Conservation (phyloP, 2,888 invertebrate genomes). For the Macroteleia sp. region DNA sequence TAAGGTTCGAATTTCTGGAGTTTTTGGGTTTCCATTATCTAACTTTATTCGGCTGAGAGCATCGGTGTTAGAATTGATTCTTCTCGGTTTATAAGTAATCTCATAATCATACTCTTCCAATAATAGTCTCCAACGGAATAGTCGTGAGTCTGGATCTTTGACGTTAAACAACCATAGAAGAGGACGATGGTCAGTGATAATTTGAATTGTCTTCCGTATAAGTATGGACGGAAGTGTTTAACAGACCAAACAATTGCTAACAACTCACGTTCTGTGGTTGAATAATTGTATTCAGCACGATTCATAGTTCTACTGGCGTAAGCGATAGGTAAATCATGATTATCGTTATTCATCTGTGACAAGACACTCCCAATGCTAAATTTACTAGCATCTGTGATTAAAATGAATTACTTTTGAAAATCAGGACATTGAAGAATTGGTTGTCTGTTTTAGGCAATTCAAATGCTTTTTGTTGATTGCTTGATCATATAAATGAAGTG, state of each 20-base stretch:
- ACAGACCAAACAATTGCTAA: slow-evolving; percentile 34
- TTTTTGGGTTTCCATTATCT: not conserved
- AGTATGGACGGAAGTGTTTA: no score
- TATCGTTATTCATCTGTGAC: slow-evolving; percentile 9
- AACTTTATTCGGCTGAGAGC: not conserved
- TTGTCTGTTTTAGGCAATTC: slow-evolving; percentile 14
- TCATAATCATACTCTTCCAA: slow-evolving; percentile 3
- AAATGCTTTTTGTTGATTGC: slow-evolving; percentile 43
- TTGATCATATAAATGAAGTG: slow-evolving; percentile 59
- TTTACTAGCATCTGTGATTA: slow-evolving; percentile 75
- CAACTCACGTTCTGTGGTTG: slow-evolving; percentile 4
- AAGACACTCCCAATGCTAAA: slow-evolving; percentile 16
- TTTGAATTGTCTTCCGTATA: slow-evolving; percentile 17
- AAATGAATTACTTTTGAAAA: slow-evolving; percentile 67
- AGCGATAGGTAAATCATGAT: slow-evolving; percentile 21
- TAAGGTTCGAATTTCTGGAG: not conserved
- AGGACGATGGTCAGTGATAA: slow-evolving; percentile 28
- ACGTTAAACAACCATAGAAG: not conserved
- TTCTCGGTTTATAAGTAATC: not conserved
- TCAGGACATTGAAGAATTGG: slow-evolving; percentile 70
- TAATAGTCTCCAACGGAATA: not conserved
- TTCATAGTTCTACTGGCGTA: slow-evolving; percentile 27
- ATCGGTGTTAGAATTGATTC: not conserved
- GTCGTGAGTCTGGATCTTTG: not conserved
- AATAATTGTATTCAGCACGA: slow-evolving; percentile 29